Percentiles rank a stretch among this genome's conserved stretches.
phyloP scores from a whole-genome alignment of 1,140 invertebrate genomes.

The Cherax destructor region DNA sequence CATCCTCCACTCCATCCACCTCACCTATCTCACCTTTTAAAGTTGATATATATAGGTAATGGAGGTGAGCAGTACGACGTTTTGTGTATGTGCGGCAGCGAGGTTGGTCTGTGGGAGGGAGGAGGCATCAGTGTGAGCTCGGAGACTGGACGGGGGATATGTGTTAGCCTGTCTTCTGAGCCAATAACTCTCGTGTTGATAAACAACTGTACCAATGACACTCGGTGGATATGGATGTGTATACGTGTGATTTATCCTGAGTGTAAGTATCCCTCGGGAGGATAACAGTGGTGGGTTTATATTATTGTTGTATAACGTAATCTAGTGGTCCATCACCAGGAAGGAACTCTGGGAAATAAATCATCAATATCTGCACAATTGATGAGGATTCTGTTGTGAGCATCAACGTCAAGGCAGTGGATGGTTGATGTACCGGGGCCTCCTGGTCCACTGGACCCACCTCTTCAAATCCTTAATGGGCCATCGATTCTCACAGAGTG shows the following conservation, averaged over 20 bases:
- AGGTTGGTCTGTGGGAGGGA: background rate
- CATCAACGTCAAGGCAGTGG: too few species aligned
- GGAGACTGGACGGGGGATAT: conserved; percentile 30
- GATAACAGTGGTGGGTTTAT: background rate
- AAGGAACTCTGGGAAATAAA: too few species aligned
- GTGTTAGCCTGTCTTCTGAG: conserved; percentile 39
- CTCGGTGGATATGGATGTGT: conserved; percentile 1
- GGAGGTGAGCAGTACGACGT: background rate
- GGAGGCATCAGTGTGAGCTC: conserved; percentile 39
- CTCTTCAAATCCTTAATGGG: too few species aligned
- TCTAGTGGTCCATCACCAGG: too few species aligned
- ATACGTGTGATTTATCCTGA: background rate
- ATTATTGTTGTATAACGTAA: too few species aligned
- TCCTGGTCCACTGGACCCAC: too few species aligned
- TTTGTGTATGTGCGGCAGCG: conserved; percentile 5
- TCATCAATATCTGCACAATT: too few species aligned
- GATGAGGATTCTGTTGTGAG: too few species aligned
- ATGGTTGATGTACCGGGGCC: too few species aligned
- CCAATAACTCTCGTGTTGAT: conserved; percentile 41
- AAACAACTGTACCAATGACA: background rate
- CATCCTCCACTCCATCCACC: background rate
- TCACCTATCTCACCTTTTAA: too few species aligned
- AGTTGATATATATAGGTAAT: too few species aligned
- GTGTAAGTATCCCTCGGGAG: conserved; percentile 19
- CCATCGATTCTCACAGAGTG: too few species aligned